Conservation (phyloP, 2,888 invertebrate genomes). For the Arenicola marina region DNA sequence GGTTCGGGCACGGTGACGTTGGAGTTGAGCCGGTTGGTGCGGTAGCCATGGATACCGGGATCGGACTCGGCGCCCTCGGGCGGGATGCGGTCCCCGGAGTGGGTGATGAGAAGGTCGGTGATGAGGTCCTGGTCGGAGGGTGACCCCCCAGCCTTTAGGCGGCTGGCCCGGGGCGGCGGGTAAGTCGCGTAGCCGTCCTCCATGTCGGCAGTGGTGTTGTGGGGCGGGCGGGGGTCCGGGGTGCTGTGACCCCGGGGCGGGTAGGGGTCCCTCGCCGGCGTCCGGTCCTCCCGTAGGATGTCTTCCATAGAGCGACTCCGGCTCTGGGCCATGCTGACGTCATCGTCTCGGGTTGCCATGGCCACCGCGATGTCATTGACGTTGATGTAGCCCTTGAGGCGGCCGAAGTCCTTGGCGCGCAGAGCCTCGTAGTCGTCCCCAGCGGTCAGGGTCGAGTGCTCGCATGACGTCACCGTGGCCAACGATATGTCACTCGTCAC, state of each 20-base stretch:
- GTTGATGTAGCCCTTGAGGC: no score
- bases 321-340: no score
- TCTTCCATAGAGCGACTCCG: no score
- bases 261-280: no score
- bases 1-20: conserved; percentile 19
- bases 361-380: no score
- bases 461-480: not conserved
- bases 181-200: conserved; percentile 4
- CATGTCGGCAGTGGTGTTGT: not conserved
- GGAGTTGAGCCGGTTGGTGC: not conserved
- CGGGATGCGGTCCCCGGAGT: conserved; percentile 16
- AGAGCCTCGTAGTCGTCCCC: no score
- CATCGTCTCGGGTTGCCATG: no score
- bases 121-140: conserved; percentile 6
- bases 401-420: no score
- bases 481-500: not conserved
- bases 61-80: conserved; percentile 6
- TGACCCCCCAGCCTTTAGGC: not conserved
- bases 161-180: not conserved
- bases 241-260: no score
- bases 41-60: not conserved
- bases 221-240: not conserved
- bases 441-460: not conserved
- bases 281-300: no score
- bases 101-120: conserved; percentile 15